A percentile compares a stretch with the other conserved stretches of the same genome.
These are phyloP conservation scores for Ypsolopha scabrella DNA, from an alignment of 2,888 invertebrate species.

Conservation along the genomic window DNA sequence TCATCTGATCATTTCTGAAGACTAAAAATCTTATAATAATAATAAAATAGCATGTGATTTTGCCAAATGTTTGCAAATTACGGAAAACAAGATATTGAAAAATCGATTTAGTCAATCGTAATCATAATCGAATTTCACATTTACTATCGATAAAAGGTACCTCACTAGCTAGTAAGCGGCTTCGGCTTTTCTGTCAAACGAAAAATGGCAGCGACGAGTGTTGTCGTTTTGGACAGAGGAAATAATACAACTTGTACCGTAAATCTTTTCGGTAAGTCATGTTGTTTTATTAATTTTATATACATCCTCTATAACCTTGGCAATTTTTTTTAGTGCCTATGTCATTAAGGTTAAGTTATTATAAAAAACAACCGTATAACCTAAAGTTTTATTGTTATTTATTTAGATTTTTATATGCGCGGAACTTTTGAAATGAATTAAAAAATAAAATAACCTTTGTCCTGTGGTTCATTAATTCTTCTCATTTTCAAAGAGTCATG, in stretches of 20 bases:
- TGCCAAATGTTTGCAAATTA: neutral
- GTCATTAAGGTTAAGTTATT: neutral
- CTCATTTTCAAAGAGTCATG: slow-evolving; percentile 4
- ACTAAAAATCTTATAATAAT: too few relatives aligned
- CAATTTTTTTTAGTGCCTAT: neutral
- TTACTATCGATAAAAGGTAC: neutral
- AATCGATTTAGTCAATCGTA: neutral
- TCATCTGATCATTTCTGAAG: too few relatives aligned
- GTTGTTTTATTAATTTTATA: neutral
- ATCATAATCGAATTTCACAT: neutral
- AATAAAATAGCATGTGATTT: neutral
- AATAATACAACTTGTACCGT: slow-evolving; percentile 97
- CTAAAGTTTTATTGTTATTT: slow-evolving; percentile 37
- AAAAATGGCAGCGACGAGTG: slow-evolving; percentile 89
- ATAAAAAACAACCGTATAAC: slow-evolving; percentile 30
- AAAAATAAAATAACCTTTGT: neutral
- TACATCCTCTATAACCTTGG: neutral
- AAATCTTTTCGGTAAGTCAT: slow-evolving; percentile 91
- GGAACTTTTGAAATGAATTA: slow-evolving; percentile 42
- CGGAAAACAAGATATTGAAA: neutral
- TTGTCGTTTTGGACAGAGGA: slow-evolving; percentile 94
- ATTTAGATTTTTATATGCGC: slow-evolving; percentile 47
- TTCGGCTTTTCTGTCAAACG: slow-evolving; percentile 49
- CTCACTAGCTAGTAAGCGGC: slow-evolving; percentile 1
- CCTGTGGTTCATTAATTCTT: neutral